phyloP scores from a whole-genome alignment of 2,113 vertebrate genomes.

The Oreocharis arfaki region DNA sequence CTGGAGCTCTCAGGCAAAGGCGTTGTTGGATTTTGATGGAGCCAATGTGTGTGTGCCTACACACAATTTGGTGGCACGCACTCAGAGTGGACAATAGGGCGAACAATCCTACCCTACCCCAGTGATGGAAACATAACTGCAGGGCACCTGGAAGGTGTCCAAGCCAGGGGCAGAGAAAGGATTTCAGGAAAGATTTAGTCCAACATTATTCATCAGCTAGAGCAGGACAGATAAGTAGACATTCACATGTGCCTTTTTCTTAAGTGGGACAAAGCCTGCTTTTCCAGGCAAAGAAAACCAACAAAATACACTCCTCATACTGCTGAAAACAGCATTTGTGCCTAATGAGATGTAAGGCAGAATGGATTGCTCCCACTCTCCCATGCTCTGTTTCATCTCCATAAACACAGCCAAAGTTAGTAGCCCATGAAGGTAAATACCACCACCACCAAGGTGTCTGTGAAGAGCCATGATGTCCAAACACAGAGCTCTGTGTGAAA shows the following conservation, averaged over 20 bases:
- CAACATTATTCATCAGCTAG: not conserved
- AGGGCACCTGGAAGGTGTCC: not conserved
- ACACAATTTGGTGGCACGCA: accelerated
- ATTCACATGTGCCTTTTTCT: not conserved
- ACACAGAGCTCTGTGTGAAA: not conserved
- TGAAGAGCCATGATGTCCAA: not conserved
- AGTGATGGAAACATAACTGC: not conserved
- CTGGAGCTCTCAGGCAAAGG: not conserved
- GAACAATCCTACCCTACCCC: not conserved
- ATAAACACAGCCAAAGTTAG: not conserved
- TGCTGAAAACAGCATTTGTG: not conserved
- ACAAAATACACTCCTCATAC: not conserved
- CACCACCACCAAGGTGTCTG: not conserved
- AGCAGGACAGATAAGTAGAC: not conserved
- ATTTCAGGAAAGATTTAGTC: not conserved
- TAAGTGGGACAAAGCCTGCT: not conserved
- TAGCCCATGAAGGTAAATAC: not conserved
- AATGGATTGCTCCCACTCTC: not conserved
- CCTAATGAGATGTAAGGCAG: not conserved
- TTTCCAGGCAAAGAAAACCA: not conserved
- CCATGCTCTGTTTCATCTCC: not conserved
- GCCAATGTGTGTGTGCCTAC: accelerated
- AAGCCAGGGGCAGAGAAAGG: not conserved
- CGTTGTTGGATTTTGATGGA: accelerated
- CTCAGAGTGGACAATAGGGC: not conserved